These are phyloP conservation scores for Clusia tigrina DNA, from an alignment of 2,888 invertebrate species.

Conservation along the genomic window DNA sequence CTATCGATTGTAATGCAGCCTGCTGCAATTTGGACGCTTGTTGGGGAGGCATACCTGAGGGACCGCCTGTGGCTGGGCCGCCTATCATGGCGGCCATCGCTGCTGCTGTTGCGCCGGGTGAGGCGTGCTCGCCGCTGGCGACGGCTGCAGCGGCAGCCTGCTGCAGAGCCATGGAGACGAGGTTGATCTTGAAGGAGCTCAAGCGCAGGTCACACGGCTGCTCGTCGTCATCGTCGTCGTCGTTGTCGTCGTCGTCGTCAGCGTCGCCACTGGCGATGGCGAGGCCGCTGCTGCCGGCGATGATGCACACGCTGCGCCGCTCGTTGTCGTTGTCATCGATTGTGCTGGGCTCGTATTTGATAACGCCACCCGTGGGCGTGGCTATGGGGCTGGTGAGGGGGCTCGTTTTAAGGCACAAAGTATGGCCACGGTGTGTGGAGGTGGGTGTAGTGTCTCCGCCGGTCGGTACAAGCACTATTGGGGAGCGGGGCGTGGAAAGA, in stretches of 20 bases:
- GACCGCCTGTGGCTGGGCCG: constrained; percentile 27
- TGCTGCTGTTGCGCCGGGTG: constrained; percentile 29
- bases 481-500: constrained; percentile 20
- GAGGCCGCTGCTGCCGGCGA: constrained; percentile 42
- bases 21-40: constrained; percentile 34
- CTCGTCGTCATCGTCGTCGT: constrained; percentile 49
- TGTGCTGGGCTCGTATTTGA: constrained; percentile 54
- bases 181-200: constrained; percentile 48
- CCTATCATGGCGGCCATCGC: constrained; percentile 32
- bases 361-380: constrained; percentile 37
- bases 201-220: constrained; percentile 63
- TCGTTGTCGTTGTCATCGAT: constrained; percentile 48
- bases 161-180: constrained; percentile 52
- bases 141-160: constrained; percentile 41
- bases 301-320: constrained; percentile 32
- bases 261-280: constrained; percentile 26
- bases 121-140: constrained; percentile 27
- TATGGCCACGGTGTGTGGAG: constrained; percentile 39
- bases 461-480: neutral
- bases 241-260: constrained; percentile 40
- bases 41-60: constrained; percentile 41
- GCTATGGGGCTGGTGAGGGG: constrained; percentile 44
- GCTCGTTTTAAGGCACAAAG: constrained; percentile 53
- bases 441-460: constrained; percentile 11
- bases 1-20: constrained; percentile 12